Percentiles rank a stretch among this genome's conserved stretches.
These are phyloP conservation scores for Odontocerum albicorne DNA, from an alignment of 2,888 invertebrate genomes.

Conservation along the genomic window DNA sequence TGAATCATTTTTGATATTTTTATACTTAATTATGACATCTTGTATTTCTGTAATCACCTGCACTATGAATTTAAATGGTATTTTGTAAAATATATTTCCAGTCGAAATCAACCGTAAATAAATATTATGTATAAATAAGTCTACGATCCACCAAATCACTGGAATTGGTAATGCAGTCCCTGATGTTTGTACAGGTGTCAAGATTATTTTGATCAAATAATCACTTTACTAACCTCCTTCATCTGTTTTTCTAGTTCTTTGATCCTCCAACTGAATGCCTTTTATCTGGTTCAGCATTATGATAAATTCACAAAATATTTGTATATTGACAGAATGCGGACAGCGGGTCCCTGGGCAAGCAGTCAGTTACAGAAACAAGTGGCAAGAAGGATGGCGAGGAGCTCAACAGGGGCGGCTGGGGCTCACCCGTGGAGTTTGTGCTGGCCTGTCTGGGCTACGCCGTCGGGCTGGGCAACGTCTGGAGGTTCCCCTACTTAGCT, in stretches of 20 bases:
- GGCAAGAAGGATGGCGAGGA: not conserved
- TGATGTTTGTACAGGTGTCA: too few species aligned
- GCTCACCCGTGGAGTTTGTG: conserved; percentile 69
- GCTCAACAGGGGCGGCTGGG: conserved; percentile 49
- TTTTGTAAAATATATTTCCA: too few species aligned
- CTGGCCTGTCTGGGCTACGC: conserved; percentile 77
- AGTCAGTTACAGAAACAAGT: not conserved
- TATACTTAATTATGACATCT: too few species aligned
- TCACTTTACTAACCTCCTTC: not conserved
- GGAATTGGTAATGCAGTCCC: too few species aligned
- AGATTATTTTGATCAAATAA: not conserved
- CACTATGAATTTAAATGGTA: too few species aligned
- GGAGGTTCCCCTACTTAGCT: conserved; percentile 78
- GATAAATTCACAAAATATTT: not conserved
- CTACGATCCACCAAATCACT: too few species aligned
- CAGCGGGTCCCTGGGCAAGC: not conserved
- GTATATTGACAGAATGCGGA: not conserved
- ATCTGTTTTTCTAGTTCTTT: not conserved
- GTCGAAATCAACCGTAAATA: too few species aligned
- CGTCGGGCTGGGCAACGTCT: conserved; percentile 77
- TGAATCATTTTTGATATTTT: too few species aligned
- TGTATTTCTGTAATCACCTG: too few species aligned
- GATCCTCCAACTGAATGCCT: not conserved
- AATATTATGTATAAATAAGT: too few species aligned
- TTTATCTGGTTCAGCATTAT: not conserved